A percentile compares a stretch with the other conserved stretches of the same genome.
Evolutionary conservation across 2,888 invertebrate genomes (phyloP).

Genomic region (Parelbella ahira): DNA sequence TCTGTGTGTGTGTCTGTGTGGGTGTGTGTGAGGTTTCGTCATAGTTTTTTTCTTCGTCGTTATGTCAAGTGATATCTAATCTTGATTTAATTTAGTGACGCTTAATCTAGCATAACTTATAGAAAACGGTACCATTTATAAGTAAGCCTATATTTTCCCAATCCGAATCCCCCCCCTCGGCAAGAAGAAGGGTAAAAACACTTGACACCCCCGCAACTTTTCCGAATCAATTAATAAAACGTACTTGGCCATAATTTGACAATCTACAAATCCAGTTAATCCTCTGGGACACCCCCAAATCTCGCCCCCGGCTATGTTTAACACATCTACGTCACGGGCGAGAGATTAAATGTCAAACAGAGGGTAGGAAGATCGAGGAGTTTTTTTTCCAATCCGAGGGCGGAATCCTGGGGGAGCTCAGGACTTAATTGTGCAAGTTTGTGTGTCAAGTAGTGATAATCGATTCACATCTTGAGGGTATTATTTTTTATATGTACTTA

Average conservation of each 20-base stretch:
- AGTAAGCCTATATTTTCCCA: no score
- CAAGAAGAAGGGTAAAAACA: no score
- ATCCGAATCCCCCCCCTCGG: no score
- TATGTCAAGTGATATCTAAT: no score
- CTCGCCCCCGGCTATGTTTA: constrained; percentile 33
- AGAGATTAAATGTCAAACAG: constrained; percentile 61
- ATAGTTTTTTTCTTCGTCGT: no score
- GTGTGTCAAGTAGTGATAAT: constrained; percentile 49
- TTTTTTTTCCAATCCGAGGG: constrained; percentile 46
- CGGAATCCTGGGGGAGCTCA: constrained; percentile 35
- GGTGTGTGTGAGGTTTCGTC: no score
- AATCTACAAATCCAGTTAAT: constrained; percentile 37
- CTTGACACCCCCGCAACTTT: constrained; percentile 22
- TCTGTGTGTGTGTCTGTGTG: no score
- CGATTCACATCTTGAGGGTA: constrained; percentile 27
- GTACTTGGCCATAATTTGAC: constrained; percentile 30
- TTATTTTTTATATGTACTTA: no score
- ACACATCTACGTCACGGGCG: constrained; percentile 53
- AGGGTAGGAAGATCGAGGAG: constrained; percentile 48
- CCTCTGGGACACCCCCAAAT: constrained; percentile 45
- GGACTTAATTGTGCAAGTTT: constrained; percentile 40
- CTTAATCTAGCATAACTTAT: no score
- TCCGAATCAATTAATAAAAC: constrained; percentile 26
- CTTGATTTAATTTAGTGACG: no score
- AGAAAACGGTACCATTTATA: no score